Evolutionary conservation across 1,140 invertebrate genomes (phyloP).

Genomic region (Panulirus ornatus): DNA sequence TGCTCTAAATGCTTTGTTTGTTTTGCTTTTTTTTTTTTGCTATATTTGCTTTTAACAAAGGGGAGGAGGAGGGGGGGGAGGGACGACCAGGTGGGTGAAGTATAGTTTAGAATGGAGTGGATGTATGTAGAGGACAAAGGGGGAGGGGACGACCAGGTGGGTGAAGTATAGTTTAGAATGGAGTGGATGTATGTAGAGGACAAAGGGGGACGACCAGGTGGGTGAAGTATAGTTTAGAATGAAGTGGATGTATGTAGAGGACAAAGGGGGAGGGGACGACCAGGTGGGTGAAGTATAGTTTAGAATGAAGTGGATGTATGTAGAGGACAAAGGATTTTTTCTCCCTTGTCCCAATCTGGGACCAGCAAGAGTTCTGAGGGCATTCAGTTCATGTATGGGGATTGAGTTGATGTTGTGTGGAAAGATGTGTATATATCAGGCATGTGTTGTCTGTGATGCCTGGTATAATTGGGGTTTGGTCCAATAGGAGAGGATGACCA

Average conservation of each 20-base stretch:
- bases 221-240: background rate
- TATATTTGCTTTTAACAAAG: too few relatives aligned
- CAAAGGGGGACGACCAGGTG: background rate
- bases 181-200: background rate
- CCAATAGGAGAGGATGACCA: too few relatives aligned
- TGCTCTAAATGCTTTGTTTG: too few relatives aligned
- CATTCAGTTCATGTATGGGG: too few relatives aligned
- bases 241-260: background rate
- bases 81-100: background rate
- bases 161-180: background rate
- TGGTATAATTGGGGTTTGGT: too few relatives aligned
- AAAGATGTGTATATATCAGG: too few relatives aligned
- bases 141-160: background rate
- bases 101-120: background rate
- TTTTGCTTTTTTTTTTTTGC: too few relatives aligned
- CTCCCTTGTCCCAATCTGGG: too few relatives aligned
- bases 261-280: background rate
- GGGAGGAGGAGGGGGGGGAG: background rate
- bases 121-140: background rate
- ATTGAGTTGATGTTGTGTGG: too few relatives aligned
- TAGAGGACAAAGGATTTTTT: background rate
- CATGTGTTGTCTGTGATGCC: too few relatives aligned
- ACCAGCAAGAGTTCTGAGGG: too few relatives aligned
- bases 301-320: background rate
- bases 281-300: background rate